Evolutionary conservation across 2,797 vertebrate species (phyloP).

Genomic region (Tolypeutes matacus): DNA sequence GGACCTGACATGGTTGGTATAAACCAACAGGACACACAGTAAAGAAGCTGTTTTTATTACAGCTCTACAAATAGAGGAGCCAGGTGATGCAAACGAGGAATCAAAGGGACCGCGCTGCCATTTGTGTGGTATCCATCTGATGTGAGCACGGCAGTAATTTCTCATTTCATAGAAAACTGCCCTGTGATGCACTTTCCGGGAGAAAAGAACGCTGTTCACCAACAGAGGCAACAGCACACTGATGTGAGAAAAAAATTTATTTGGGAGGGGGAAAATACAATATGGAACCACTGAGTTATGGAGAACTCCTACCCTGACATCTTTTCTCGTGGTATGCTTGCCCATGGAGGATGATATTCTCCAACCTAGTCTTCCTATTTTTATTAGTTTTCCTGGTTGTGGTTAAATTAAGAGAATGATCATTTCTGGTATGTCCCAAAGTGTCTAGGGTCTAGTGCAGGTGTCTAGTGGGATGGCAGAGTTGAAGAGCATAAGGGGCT

Average conservation of each 20-base stretch:
- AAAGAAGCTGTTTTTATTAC: constrained; percentile 68
- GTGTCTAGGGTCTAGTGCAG: too few species aligned
- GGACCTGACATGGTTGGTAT: constrained; percentile 72
- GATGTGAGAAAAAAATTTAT: background rate
- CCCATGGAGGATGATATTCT: background rate
- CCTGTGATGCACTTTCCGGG: background rate
- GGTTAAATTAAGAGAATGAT: constrained; percentile 6
- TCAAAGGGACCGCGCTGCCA: constrained; percentile 52
- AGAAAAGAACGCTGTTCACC: background rate
- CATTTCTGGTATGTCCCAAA: background rate
- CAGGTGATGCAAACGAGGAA: constrained; percentile 52
- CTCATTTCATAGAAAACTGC: constrained; percentile 55
- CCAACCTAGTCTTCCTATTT: background rate
- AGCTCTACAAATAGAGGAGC: constrained; percentile 70
- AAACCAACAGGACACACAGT: constrained; percentile 71
- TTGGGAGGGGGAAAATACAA: background rate
- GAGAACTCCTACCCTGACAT: background rate
- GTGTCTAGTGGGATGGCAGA: background rate
- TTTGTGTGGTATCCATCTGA: constrained; percentile 26
- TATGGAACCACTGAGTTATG: background rate
- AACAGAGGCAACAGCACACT: background rate
- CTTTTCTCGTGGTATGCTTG: background rate
- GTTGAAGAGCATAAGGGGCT: background rate
- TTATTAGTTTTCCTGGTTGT: background rate
- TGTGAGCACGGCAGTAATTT: background rate